Evolutionary conservation across 2,797 vertebrate species (phyloP).

Genomic region (Syngnathus rostellatus): DNA sequence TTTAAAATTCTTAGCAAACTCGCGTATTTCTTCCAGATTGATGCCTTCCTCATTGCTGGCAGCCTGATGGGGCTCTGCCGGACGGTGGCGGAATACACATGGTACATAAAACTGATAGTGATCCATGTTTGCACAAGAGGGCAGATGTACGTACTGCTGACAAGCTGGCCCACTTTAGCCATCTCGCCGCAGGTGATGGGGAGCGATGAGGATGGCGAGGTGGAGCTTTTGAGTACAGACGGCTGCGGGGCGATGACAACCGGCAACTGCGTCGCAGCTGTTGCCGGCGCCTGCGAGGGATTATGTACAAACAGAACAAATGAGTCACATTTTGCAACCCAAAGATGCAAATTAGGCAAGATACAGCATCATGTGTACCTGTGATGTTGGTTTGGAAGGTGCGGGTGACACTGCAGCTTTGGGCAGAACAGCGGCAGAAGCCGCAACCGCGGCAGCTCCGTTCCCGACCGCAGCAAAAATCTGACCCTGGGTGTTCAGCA

Average conservation of each 20-base stretch:
- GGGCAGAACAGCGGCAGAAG: slow-evolving; percentile 67
- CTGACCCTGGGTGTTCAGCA: slow-evolving; percentile 90
- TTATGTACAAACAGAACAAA: background rate
- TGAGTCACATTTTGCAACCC: background rate
- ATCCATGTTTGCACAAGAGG: background rate
- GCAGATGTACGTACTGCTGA: slow-evolving; percentile 73
- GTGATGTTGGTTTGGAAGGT: slow-evolving; percentile 55
- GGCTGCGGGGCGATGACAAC: slow-evolving; percentile 76
- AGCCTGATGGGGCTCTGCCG: slow-evolving; percentile 77
- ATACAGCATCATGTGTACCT: slow-evolving; percentile 41
- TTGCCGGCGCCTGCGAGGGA: slow-evolving; percentile 54
- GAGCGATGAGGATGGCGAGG: slow-evolving; percentile 57
- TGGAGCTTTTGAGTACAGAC: slow-evolving; percentile 53
- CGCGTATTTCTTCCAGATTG: slow-evolving; percentile 96
- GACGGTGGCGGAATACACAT: slow-evolving; percentile 11
- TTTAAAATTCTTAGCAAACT: slow-evolving; percentile 99
- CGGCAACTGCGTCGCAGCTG: slow-evolving; percentile 69
- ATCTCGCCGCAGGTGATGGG: slow-evolving; percentile 81
- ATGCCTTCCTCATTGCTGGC: slow-evolving; percentile 82
- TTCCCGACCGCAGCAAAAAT: slow-evolving; percentile 86
- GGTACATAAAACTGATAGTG: background rate
- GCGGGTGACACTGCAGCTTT: slow-evolving; percentile 64
- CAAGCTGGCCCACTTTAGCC: slow-evolving; percentile 88
- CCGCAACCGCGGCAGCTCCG: slow-evolving; percentile 61
- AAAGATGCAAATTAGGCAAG: background rate